These are phyloP conservation scores for Yponomeuta malinellus DNA, from an alignment of 2,888 invertebrate genomes.

Conservation along the genomic window DNA sequence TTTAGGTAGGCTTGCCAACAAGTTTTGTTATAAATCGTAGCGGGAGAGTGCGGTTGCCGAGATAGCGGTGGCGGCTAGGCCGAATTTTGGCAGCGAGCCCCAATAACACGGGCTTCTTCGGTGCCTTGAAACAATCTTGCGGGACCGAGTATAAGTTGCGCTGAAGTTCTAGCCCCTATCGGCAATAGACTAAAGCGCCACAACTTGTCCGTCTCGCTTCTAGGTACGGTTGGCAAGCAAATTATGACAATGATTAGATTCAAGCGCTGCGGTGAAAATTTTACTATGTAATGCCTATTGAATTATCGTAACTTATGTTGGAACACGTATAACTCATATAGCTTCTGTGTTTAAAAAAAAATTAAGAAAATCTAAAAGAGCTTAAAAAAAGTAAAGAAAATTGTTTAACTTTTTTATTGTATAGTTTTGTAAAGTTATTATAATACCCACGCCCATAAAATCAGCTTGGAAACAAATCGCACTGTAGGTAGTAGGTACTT, in stretches of 20 bases:
- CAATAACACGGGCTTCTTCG: constrained; percentile 13
- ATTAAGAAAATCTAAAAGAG: no score
- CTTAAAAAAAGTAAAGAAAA: no score
- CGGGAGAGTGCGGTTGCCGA: constrained; percentile 29
- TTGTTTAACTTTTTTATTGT: no score
- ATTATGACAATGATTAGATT: background rate
- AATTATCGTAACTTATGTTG: no score
- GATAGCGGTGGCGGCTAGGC: constrained; percentile 17
- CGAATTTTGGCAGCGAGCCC: constrained; percentile 17
- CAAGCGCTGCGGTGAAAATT: no score
- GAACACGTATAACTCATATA: no score
- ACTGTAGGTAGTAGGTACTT: no score
- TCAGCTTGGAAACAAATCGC: no score
- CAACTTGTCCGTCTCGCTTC: background rate
- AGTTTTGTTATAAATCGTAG: constrained; percentile 47
- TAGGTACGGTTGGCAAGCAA: background rate
- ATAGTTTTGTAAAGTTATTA: no score
- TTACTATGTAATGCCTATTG: no score
- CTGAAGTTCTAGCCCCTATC: constrained; percentile 12
- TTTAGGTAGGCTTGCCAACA: constrained; percentile 43
- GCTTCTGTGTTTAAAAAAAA: no score
- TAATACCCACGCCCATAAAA: no score
- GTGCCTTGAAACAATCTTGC: constrained; percentile 16
- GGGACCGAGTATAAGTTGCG: constrained; percentile 16
- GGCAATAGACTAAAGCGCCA: constrained; percentile 16